Conservation (phyloP, 2,888 invertebrate genomes). For the Apotomis turbidana region DNA sequence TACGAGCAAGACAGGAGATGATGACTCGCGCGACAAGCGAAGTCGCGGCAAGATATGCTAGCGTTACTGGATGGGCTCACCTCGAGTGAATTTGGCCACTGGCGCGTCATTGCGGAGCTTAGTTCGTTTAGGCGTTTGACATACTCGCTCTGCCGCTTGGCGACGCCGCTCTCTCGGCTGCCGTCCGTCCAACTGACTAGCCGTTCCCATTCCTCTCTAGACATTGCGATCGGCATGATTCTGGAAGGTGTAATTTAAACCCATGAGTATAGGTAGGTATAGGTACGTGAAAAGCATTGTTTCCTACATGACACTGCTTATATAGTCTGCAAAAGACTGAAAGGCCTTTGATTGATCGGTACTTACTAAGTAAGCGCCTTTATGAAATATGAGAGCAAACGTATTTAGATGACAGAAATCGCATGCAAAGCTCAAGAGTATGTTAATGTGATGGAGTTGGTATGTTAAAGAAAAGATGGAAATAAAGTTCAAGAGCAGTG, state of each 20-base stretch:
- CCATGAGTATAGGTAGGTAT: neutral
- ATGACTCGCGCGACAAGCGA: no score
- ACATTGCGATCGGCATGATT: constrained; percentile 67
- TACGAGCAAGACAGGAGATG: no score
- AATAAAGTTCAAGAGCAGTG: no score
- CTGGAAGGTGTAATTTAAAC: neutral
- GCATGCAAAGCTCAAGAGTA: no score
- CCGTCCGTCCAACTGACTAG: constrained; percentile 62
- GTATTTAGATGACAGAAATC: neutral
- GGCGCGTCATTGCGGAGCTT: constrained; percentile 69
- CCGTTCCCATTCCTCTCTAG: constrained; percentile 65
- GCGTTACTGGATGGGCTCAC: constrained; percentile 43
- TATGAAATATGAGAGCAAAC: no score
- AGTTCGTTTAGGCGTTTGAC: constrained; percentile 58
- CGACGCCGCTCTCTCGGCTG: constrained; percentile 63
- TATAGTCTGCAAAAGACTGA: no score
- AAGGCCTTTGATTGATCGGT: no score
- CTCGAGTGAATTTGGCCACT: constrained; percentile 77
- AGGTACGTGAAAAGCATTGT: neutral
- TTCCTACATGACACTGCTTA: no score
- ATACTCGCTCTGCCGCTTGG: constrained; percentile 60
- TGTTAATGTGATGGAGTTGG: no score
- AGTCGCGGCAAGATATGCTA: no score
- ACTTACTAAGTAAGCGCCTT: no score
- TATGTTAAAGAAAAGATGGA: no score